These are phyloP conservation scores for Bolborhynchus lineola DNA, from an alignment of 2,113 vertebrate genomes.

Conservation along the genomic window DNA sequence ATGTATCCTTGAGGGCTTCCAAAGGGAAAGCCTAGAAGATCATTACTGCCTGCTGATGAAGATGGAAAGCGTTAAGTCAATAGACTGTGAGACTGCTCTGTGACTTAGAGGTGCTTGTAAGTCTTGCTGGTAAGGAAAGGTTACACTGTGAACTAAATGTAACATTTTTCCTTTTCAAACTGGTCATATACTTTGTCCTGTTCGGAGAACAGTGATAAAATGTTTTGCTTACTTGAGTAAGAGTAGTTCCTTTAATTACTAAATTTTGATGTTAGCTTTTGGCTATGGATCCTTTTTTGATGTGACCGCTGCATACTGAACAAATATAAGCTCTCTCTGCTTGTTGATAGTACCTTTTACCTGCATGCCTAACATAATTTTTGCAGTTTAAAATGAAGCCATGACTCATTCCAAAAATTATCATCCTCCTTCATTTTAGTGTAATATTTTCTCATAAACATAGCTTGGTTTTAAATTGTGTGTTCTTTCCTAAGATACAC, in stretches of 20 bases:
- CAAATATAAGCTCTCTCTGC: background rate
- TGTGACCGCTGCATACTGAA: background rate
- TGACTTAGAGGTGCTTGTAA: background rate
- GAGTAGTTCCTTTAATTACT: background rate
- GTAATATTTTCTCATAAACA: background rate
- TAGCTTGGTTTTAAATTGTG: background rate
- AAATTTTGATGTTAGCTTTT: background rate
- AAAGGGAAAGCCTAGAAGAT: background rate
- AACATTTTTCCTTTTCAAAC: background rate
- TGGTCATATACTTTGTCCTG: background rate
- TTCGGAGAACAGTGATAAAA: background rate
- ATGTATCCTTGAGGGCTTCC: background rate
- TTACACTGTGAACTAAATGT: background rate
- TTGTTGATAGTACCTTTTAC: background rate
- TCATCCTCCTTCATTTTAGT: background rate
- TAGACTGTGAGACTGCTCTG: background rate
- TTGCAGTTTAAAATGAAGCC: background rate
- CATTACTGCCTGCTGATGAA: background rate
- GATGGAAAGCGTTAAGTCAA: background rate
- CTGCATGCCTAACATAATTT: background rate
- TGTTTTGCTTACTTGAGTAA: background rate
- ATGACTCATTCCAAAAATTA: background rate
- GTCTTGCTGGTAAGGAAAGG: background rate
- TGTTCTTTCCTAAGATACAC: background rate
- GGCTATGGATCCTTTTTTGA: background rate